Conservation (phyloP, 2,113 vertebrate species). For the Gadus chalcogrammus region DNA sequence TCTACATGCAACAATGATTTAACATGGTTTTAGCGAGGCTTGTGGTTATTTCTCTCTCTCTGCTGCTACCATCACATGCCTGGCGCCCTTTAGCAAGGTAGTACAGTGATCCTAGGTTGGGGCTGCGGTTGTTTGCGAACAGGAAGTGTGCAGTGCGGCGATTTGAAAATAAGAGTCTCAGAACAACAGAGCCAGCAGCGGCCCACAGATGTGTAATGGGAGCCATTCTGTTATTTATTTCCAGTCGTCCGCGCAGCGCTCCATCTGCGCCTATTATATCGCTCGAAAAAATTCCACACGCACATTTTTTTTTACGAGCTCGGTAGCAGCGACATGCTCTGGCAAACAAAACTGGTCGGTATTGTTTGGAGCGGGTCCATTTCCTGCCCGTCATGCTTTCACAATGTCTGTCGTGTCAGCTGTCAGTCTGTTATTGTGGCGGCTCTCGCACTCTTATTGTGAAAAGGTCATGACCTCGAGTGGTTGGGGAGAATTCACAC, state of each 20-base stretch:
- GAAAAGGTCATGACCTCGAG: conserved; percentile 56
- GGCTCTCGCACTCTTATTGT: conserved; percentile 50
- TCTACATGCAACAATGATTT: too few species aligned
- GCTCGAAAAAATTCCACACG: conserved; percentile 40
- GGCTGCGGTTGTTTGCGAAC: too few species aligned
- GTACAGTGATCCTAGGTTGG: too few species aligned
- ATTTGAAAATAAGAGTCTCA: too few species aligned
- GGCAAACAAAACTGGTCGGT: conserved; percentile 27
- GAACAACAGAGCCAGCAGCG: conserved; percentile 1
- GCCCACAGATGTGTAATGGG: conserved; percentile 69
- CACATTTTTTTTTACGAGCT: conserved; percentile 39
- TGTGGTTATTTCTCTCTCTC: too few species aligned
- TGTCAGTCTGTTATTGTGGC: conserved; percentile 53
- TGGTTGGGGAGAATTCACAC: conserved; percentile 19
- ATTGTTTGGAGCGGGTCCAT: conserved; percentile 55
- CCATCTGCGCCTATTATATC: too few species aligned
- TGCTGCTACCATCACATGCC: too few species aligned
- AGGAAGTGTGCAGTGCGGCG: too few species aligned
- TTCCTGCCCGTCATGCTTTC: conserved; percentile 62
- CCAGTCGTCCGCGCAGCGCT: too few species aligned
- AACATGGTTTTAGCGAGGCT: too few species aligned
- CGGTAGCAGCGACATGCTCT: conserved; percentile 44
- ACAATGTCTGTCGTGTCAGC: conserved; percentile 51
- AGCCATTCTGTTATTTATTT: conserved; percentile 61
- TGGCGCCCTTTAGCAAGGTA: too few species aligned